Percentiles rank a stretch among this genome's conserved stretches.
phyloP scores from a whole-genome alignment of 2,113 vertebrate genomes.

The Silurus glanis region DNA sequence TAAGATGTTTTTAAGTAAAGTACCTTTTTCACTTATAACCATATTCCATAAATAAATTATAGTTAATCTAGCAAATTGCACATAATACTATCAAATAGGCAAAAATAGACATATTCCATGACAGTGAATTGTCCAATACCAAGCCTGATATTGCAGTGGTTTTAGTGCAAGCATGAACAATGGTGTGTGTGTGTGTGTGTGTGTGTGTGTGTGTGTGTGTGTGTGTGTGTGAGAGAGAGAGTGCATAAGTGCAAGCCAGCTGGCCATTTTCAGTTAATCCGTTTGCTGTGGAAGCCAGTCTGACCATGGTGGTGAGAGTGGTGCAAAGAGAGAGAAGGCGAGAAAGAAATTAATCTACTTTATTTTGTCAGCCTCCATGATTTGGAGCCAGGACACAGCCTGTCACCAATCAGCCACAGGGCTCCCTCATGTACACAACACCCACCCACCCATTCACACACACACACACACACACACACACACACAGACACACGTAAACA shows the following conservation, averaged over 20 bases:
- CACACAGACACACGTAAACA: conserved; percentile 12
- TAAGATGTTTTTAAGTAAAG: background rate
- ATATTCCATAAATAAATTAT: background rate
- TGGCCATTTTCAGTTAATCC: conserved; percentile 34
- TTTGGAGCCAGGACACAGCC: conserved; percentile 42
- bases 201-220: conserved; percentile 20
- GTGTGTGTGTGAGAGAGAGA: conserved; percentile 17
- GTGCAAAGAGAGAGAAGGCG: conserved; percentile 22
- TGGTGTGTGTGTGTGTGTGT: conserved; percentile 11
- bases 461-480: conserved; percentile 27
- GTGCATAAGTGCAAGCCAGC: background rate
- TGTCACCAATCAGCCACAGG: conserved; percentile 31
- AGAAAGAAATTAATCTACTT: conserved; percentile 51
- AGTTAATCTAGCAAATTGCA: background rate
- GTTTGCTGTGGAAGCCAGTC: conserved; percentile 20
- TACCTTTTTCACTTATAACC: background rate
- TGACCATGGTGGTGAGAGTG: conserved; percentile 18
- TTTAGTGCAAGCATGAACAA: background rate
- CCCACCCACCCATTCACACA: background rate
- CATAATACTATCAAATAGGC: background rate
- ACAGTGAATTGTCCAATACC: background rate
- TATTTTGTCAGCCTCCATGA: conserved; percentile 50
- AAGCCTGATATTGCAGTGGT: background rate
- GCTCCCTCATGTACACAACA: background rate
- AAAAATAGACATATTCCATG: background rate